phyloP scores from a whole-genome alignment of 2,888 invertebrate genomes.

The Slavum lentiscoides region DNA sequence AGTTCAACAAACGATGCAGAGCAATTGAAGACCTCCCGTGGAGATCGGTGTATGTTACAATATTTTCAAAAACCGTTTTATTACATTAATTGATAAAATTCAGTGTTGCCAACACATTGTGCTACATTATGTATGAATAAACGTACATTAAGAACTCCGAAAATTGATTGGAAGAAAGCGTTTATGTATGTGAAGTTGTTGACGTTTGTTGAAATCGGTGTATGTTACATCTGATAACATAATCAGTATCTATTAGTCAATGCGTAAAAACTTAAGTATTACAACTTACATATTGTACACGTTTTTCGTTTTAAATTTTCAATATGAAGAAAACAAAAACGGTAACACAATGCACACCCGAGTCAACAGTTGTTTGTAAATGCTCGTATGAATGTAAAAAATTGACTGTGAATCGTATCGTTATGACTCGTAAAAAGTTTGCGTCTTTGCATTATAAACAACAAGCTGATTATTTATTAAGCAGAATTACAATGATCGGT shows the following conservation, averaged over 20 bases:
- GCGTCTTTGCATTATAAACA: no score
- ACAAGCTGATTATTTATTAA: no score
- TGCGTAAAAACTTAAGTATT: no score
- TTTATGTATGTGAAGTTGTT: slow-evolving; percentile 17
- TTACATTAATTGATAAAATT: slow-evolving; percentile 5
- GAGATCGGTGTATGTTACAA: slow-evolving; percentile 7
- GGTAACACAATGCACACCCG: slow-evolving; percentile 11
- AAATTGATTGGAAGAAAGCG: not conserved
- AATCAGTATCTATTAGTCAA: no score
- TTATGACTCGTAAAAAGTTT: no score
- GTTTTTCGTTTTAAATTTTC: no score
- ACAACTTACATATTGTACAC: no score
- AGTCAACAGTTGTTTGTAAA: slow-evolving; percentile 9
- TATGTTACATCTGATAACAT: no score
- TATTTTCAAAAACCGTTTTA: slow-evolving; percentile 10
- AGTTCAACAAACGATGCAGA: no score
- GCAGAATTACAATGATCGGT: no score
- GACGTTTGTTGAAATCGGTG: not conserved
- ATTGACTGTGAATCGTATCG: no score
- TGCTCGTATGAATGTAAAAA: not conserved
- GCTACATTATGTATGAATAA: slow-evolving; percentile 10
- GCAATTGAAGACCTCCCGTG: not conserved
- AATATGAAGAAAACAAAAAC: slow-evolving; percentile 9
- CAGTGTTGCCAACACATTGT: slow-evolving; percentile 7
- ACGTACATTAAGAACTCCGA: not conserved